A percentile compares a stretch with the other conserved stretches of the same genome.
Evolutionary conservation across 2,888 invertebrate genomes (phyloP).

Genomic region (Nematopogon swammerdamellus): DNA sequence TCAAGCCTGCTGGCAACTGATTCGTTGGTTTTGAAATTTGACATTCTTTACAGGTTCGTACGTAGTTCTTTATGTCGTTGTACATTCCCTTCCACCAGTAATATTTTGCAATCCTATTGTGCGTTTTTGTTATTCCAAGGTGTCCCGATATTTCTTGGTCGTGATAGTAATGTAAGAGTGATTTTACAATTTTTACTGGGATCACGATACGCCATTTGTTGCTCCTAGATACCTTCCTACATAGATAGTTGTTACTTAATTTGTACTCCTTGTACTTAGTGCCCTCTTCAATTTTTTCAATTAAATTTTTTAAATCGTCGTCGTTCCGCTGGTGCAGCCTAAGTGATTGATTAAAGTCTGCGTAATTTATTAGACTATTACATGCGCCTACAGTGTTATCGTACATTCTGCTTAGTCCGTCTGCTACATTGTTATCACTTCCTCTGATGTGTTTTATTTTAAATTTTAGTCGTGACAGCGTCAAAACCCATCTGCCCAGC

Average conservation of each 20-base stretch:
- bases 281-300: background rate
- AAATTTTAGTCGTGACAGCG: background rate
- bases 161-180: background rate
- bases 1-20: background rate
- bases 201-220: background rate
- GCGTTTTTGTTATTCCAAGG: background rate
- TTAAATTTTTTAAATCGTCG: background rate
- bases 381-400: background rate
- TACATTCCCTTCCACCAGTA: background rate
- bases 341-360: background rate
- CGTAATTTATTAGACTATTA: background rate
- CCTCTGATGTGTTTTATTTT: background rate
- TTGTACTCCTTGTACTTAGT: background rate
- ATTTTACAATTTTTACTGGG: background rate
- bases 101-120: background rate
- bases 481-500: background rate
- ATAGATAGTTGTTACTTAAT: background rate
- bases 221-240: background rate
- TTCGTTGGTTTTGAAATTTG: background rate
- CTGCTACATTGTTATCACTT: background rate
- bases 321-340: background rate
- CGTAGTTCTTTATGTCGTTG: background rate
- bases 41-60: background rate
- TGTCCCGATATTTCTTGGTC: background rate
- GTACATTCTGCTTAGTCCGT: background rate